A percentile compares a stretch with the other conserved stretches of the same genome.
Conservation (phyloP, 2,113 vertebrate genomes). For the Callorhinus ursinus region DNA sequence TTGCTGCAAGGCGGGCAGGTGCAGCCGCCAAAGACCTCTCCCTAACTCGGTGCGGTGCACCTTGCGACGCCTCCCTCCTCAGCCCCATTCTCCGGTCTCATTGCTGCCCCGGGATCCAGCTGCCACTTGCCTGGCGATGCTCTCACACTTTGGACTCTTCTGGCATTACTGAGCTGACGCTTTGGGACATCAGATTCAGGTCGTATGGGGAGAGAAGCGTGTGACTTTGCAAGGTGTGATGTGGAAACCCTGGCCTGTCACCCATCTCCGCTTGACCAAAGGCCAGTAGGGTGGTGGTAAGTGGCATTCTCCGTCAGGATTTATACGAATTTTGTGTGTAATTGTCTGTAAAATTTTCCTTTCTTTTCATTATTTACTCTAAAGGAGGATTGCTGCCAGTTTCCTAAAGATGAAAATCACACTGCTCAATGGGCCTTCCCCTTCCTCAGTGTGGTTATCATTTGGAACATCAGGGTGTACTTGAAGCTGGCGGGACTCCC, state of each 20-base stretch:
- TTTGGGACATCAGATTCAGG: neutral
- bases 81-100: rapidly evolving
- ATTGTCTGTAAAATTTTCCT: neutral
- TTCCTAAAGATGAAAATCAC: neutral
- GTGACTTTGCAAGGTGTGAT: neutral
- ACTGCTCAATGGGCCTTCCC: neutral
- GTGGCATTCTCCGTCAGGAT: neutral
- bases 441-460: neutral
- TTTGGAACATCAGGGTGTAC: constrained; percentile 13
- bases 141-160: neutral
- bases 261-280: neutral
- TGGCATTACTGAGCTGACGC: neutral
- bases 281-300: neutral
- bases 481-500: constrained; percentile 45
- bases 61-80: too few relatives aligned
- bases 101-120: neutral
- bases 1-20: neutral
- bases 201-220: neutral
- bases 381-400: neutral
- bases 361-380: neutral
- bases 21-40: neutral
- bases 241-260: neutral
- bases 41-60: neutral
- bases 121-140: neutral
- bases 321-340: neutral